These are phyloP conservation scores for Nycticorax nycticorax DNA, from an alignment of 2,113 vertebrate species.

Conservation along the genomic window DNA sequence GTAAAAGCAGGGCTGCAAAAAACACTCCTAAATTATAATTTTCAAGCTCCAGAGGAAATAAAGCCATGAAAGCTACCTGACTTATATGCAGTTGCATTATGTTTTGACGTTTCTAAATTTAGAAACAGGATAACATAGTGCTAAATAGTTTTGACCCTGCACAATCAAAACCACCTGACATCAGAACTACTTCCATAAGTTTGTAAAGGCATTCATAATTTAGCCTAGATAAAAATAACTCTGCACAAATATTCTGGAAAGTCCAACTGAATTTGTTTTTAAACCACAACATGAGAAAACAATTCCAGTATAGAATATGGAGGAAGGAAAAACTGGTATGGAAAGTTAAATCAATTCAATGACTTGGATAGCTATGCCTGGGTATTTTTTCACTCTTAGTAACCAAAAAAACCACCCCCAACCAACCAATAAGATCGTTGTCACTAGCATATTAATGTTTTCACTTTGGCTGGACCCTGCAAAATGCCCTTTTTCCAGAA, in stretches of 20 bases:
- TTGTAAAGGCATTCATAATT: background rate
- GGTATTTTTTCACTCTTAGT: conserved; percentile 5
- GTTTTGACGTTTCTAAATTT: conserved; percentile 10
- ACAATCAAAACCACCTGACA: background rate
- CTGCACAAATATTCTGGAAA: conserved; percentile 37
- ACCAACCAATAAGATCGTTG: background rate
- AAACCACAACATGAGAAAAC: conserved; percentile 14
- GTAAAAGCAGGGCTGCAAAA: background rate
- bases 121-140: background rate
- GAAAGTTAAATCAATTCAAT: conserved; percentile 32
- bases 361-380: background rate
- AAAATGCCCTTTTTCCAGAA: conserved; percentile 69
- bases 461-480: conserved; percentile 61
- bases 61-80: background rate
- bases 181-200: background rate
- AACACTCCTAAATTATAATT: background rate
- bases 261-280: conserved; percentile 3
- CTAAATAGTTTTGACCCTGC: background rate
- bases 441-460: conserved; percentile 24
- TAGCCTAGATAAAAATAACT: conserved; percentile 27
- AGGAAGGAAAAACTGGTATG: conserved; percentile 39
- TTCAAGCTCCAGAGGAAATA: background rate
- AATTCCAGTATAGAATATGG: conserved; percentile 63
- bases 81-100: background rate
- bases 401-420: background rate